A percentile compares a stretch with the other conserved stretches of the same genome.
Conservation (phyloP, 2,888 invertebrate species). For the Hoplodrina ambigua region DNA sequence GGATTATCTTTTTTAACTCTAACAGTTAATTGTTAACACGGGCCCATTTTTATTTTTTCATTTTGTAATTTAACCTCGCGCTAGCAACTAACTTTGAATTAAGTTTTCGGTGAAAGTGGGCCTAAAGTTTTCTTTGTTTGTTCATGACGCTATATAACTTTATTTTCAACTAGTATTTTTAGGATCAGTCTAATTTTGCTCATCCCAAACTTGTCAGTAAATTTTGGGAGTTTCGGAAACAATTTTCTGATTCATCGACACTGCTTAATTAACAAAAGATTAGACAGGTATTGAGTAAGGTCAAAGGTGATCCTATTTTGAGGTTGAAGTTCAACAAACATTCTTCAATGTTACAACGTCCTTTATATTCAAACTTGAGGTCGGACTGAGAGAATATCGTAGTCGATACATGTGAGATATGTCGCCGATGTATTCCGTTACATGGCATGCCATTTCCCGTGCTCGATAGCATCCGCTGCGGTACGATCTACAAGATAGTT, state of each 20-base stretch:
- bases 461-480: constrained; percentile 54
- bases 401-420: constrained; percentile 45
- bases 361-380: background rate
- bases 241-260: constrained; percentile 8
- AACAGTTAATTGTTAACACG: no score
- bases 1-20: no score
- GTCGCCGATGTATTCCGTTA: constrained; percentile 46
- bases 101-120: no score
- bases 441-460: constrained; percentile 60
- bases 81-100: no score
- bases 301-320: constrained; percentile 1
- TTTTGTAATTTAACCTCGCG: no score
- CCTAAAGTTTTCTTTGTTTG: no score
- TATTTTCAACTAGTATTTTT: constrained; percentile 8
- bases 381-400: constrained; percentile 5
- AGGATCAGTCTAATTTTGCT: constrained; percentile 6
- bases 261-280: constrained; percentile 7
- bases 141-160: no score
- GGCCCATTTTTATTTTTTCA: no score
- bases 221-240: constrained; percentile 31
- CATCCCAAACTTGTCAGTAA: constrained; percentile 20
- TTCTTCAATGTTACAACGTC: background rate
- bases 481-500: constrained; percentile 44
- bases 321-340: background rate
- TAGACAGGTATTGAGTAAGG: background rate